A percentile compares a stretch with the other conserved stretches of the same genome.
phyloP scores from a whole-genome alignment of 2,797 vertebrate species.

The Sorex maritimensis region DNA sequence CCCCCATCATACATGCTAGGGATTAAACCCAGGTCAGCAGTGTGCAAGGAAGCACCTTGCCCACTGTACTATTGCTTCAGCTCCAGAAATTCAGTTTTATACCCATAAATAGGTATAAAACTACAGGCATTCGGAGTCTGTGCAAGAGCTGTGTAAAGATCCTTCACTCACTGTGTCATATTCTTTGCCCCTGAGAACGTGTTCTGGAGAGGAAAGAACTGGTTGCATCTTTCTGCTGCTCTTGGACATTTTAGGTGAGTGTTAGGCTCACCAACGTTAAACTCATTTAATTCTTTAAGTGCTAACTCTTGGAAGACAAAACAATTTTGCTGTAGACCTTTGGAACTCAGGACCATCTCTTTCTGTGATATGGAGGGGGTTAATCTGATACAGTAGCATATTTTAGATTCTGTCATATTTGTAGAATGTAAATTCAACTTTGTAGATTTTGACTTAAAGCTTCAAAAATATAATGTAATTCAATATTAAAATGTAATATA shows the following conservation, averaged over 20 bases:
- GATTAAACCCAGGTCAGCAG: no score
- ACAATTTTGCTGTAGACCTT: background rate
- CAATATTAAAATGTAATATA: background rate
- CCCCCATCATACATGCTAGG: no score
- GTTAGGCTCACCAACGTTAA: background rate
- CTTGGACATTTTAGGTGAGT: background rate
- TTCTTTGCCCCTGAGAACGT: background rate
- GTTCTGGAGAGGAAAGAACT: background rate
- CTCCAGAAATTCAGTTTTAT: background rate
- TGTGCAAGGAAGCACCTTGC: no score
- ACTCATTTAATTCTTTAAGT: background rate
- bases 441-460: background rate
- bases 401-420: conserved; percentile 11
- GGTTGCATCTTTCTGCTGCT: background rate
- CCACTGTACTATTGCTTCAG: no score
- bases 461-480: background rate
- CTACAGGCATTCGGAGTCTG: background rate
- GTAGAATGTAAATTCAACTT: conserved; percentile 36
- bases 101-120: background rate
- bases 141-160: fast-evolving
- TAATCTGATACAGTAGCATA: background rate
- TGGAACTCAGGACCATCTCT: background rate
- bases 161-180: background rate
- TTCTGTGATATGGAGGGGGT: background rate
- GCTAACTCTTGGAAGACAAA: background rate